Conservation (phyloP, 1,140 invertebrate genomes). For the Anadara kagoshimensis region DNA sequence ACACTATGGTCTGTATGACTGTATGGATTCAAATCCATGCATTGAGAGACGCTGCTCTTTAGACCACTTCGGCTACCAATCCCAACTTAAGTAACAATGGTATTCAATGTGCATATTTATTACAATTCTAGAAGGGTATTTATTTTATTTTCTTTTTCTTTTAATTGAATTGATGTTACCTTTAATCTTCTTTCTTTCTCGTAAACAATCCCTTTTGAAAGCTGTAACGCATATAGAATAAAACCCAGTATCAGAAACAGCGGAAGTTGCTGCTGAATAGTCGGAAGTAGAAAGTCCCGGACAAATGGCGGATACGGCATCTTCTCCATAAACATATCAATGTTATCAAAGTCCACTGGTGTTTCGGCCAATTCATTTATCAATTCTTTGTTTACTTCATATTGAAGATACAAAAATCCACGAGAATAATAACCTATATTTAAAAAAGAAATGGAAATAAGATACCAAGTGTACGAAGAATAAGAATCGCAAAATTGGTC, state of each 20-base stretch:
- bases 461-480: too few species aligned
- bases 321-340: constrained; percentile 73
- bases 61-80: too few species aligned
- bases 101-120: too few species aligned
- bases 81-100: too few species aligned
- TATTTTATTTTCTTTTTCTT: background rate
- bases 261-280: constrained; percentile 70
- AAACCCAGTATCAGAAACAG: constrained; percentile 80
- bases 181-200: constrained; percentile 69
- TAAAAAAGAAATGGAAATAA: too few species aligned
- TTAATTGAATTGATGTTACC: constrained; percentile 46
- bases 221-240: constrained; percentile 72
- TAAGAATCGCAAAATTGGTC: too few species aligned
- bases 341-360: background rate
- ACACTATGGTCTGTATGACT: background rate
- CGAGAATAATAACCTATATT: constrained; percentile 79
- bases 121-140: too few species aligned
- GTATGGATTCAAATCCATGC: background rate
- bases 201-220: constrained; percentile 61
- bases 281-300: constrained; percentile 45
- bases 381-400: constrained; percentile 76
- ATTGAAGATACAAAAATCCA: constrained; percentile 82
- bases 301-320: constrained; percentile 65
- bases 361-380: constrained; percentile 73
- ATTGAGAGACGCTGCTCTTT: too few species aligned